These are phyloP conservation scores for Botrylloides violaceus DNA, from an alignment of 23 tunicate genomes.

Conservation along the genomic window DNA sequence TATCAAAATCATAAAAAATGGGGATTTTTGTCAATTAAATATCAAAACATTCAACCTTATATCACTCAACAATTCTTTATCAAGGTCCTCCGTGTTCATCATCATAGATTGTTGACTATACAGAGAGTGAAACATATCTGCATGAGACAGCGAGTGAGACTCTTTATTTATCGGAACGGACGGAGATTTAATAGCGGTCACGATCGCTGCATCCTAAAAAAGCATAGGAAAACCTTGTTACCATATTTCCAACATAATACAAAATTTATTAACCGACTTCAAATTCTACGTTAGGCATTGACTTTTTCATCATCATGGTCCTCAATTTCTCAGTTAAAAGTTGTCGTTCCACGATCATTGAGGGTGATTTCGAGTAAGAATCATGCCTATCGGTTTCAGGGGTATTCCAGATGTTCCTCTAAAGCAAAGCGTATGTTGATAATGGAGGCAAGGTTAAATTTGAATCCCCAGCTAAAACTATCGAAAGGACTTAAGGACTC, in stretches of 20 bases:
- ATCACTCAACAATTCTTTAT: conserved; percentile 24
- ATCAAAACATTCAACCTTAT: conserved; percentile 3
- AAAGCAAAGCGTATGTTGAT: no score
- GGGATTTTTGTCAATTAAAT: not conserved
- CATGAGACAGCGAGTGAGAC: not conserved
- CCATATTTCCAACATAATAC: not conserved
- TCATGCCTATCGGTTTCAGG: conserved; percentile 7
- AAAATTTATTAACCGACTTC: not conserved
- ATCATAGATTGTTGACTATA: conserved; percentile 24
- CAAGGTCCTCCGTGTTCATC: conserved; percentile 66
- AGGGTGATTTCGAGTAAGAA: conserved; percentile 9
- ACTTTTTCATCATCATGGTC: conserved; percentile 24
- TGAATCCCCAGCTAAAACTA: no score
- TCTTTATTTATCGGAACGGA: not conserved
- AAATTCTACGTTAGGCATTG: not conserved
- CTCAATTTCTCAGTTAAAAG: conserved; percentile 16
- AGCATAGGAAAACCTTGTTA: not conserved
- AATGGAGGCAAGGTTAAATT: no score
- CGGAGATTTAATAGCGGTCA: conserved; percentile 27
- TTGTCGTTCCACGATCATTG: conserved; percentile 21
- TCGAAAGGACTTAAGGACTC: not conserved
- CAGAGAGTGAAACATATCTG: not conserved
- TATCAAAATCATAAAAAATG: not conserved
- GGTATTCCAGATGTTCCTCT: conserved; percentile 25
- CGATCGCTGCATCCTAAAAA: conserved; percentile 49